Evolutionary conservation across 2,797 vertebrate genomes (phyloP).

Genomic region (Botia almorhae): DNA sequence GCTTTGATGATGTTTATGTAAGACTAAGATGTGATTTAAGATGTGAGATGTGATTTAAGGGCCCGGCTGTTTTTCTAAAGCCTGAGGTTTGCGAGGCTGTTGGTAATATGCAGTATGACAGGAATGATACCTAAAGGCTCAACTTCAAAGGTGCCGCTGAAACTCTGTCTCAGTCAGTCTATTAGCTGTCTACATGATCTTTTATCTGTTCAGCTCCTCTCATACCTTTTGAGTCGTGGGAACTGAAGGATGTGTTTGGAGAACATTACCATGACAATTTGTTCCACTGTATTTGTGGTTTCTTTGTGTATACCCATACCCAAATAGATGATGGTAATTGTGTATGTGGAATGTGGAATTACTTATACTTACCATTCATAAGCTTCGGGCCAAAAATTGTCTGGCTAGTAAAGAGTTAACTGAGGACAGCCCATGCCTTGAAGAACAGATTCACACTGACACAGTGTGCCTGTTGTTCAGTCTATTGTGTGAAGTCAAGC

Average conservation of each 20-base stretch:
- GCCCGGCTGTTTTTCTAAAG: slow-evolving; percentile 48
- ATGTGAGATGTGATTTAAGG: slow-evolving; percentile 38
- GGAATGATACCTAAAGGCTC: slow-evolving; percentile 30
- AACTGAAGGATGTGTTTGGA: slow-evolving; percentile 33
- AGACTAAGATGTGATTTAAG: slow-evolving; percentile 35
- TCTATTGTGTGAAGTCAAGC: slow-evolving; percentile 58
- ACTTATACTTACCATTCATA: not conserved
- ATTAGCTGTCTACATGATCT: not conserved
- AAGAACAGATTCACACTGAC: slow-evolving; percentile 61
- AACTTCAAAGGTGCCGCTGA: slow-evolving; percentile 40
- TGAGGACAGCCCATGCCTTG: slow-evolving; percentile 40
- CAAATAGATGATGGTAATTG: slow-evolving; percentile 5
- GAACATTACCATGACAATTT: slow-evolving; percentile 30
- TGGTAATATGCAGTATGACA: not conserved
- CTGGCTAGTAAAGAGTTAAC: slow-evolving; percentile 43
- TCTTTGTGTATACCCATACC: slow-evolving; percentile 5
- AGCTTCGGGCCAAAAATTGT: slow-evolving; percentile 32
- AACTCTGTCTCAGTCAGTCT: not conserved
- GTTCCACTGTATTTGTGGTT: slow-evolving; percentile 22
- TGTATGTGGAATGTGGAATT: not conserved
- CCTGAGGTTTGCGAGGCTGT: not conserved
- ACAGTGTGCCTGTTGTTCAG: slow-evolving; percentile 61
- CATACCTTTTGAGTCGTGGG: slow-evolving; percentile 21
- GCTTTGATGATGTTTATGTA: slow-evolving; percentile 58
- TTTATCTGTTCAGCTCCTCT: slow-evolving; percentile 6